Base-by-base conservation (phyloP, 2,888 invertebrate species). In the Drosophila anomalipes region DNA sequence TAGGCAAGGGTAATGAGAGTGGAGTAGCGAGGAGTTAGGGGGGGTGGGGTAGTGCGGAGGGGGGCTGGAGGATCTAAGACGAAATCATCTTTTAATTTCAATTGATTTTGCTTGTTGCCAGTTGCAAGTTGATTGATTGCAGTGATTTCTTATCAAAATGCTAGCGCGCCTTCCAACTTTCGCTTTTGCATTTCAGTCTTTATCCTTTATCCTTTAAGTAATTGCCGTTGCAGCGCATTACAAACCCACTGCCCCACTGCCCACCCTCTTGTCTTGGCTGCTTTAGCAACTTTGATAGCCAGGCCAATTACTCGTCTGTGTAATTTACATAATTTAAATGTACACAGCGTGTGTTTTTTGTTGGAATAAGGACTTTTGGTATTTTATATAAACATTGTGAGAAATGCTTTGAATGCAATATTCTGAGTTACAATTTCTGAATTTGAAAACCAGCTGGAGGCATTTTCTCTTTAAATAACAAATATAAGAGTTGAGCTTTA, bases 71-170 rank as follows among this genome's bases (percentile, higher is more conserved):
- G 28, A 30, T 35, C 54, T 28, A 54, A 63, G 57, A 54, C 63
- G 71, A 91, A 87, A 87, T 87, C 87, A 89, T 87, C 91, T 87
- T 91, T 89, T 91, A 91, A 87, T 87, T 87, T 91, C 90, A 87
- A 87, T 87, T 87, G 87, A 91, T 87, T 89, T 91, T 89, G 82
- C 85, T 90, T 80, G 84, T 86, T 87, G 82, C 74, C 80, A 78
- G 70, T 77, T 89, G 90, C 91, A 75, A 78, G 67, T 75, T 89
- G 91, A 91, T 87, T 87, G 87, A 87, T 87, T 89, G 87, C 87
- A 80, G 39, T 74, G 85, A 87, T 89, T 91, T 91, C 89, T 74
- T 89, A 79, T 82, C 72, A 87, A 86, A 84, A 86, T 78, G 79
- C 77, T 72, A 62, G 35, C 49, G 39, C 57, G 67, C 64, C 64